phyloP scores from a whole-genome alignment of 2,888 invertebrate genomes.

The Zaprionus lineosus region DNA sequence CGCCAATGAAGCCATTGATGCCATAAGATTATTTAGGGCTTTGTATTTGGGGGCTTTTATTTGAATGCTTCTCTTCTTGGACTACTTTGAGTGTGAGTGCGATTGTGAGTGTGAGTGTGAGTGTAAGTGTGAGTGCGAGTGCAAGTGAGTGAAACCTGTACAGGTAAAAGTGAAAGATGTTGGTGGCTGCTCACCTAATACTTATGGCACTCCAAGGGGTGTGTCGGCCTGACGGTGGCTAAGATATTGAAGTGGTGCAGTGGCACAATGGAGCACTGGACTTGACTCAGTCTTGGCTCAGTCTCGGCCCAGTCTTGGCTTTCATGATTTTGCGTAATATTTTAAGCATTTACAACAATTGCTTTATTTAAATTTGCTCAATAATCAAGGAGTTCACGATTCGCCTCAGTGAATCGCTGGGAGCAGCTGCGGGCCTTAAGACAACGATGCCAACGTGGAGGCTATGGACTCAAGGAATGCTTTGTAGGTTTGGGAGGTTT shows the following conservation, averaged over 20 bases:
- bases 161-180: slow-evolving; percentile 70
- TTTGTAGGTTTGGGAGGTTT: no score
- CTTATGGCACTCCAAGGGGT: slow-evolving; percentile 37
- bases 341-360: slow-evolving; percentile 28
- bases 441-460: no score
- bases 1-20: no score
- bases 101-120: no score
- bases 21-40: slow-evolving; percentile 24
- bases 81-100: no score
- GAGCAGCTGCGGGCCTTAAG: no score
- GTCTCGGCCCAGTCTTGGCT: no score
- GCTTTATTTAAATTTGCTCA: slow-evolving; percentile 59
- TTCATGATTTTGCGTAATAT: neutral
- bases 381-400: slow-evolving; percentile 71
- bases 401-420: slow-evolving; percentile 67
- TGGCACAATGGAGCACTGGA: neutral
- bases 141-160: no score
- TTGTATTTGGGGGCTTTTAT: slow-evolving; percentile 26
- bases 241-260: slow-evolving; percentile 1
- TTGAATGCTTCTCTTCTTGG: slow-evolving; percentile 38
- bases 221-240: slow-evolving; percentile 44
- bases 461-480: no score
- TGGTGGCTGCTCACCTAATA: slow-evolving; percentile 59
- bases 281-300: no score
- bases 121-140: no score